These are phyloP conservation scores for Mesoligia furuncula DNA, from an alignment of 2,888 invertebrate genomes.

Conservation along the genomic window DNA sequence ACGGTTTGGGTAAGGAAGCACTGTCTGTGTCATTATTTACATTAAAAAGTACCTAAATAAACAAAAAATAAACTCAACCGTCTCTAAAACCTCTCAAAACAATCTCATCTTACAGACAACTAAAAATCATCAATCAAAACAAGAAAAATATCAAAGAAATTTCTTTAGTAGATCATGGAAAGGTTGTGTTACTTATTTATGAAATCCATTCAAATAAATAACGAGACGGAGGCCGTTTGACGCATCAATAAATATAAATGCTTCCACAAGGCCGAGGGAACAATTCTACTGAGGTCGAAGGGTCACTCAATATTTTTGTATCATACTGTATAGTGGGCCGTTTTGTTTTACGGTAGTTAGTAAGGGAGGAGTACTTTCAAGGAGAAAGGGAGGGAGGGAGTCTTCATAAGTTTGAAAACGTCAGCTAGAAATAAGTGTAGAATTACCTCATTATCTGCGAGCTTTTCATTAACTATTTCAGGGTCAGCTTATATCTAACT, in stretches of 20 bases:
- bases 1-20: too few species aligned
- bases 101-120: background rate
- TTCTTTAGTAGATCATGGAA: constrained; percentile 49
- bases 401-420: background rate
- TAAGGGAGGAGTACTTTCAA: background rate
- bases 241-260: constrained; percentile 66
- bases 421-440: background rate
- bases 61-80: background rate
- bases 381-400: too few species aligned
- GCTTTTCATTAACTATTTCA: background rate
- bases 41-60: background rate
- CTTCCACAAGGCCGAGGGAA: constrained; percentile 59
- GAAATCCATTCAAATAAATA: constrained; percentile 66
- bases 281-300: constrained; percentile 59
- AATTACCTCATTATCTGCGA: background rate
- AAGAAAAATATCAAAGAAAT: constrained; percentile 39
- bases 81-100: background rate
- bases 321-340: constrained; percentile 28
- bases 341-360: constrained; percentile 36
- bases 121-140: constrained; percentile 31
- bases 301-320: constrained; percentile 64
- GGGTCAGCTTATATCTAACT: too few species aligned
- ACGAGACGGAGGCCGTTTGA: constrained; percentile 55
- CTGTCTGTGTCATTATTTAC: too few species aligned
- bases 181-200: constrained; percentile 62